A percentile compares a stretch with the other conserved stretches of the same genome.
Evolutionary conservation across 2,797 vertebrate species (phyloP).

Genomic region (Siniperca obscura): DNA sequence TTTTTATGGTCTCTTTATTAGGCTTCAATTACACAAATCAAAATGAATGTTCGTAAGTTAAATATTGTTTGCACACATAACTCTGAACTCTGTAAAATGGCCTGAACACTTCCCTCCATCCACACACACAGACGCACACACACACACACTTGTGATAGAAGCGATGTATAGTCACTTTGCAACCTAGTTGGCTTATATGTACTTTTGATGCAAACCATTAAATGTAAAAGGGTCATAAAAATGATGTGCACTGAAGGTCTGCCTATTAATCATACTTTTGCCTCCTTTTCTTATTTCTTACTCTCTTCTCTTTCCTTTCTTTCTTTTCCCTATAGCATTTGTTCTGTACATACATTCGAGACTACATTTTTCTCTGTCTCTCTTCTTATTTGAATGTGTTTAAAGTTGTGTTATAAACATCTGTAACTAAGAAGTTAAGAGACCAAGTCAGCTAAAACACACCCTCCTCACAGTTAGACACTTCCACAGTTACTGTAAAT

Average conservation of each 20-base stretch:
- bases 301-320: background rate
- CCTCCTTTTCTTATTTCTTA: slow-evolving; percentile 15
- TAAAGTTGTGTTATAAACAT: slow-evolving; percentile 35
- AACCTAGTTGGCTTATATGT: slow-evolving; percentile 7
- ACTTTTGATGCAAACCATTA: slow-evolving; percentile 32
- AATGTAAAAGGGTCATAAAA: slow-evolving; percentile 43
- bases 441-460: slow-evolving; percentile 27
- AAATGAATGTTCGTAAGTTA: background rate
- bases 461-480: slow-evolving; percentile 26
- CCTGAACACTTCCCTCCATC: background rate
- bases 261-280: background rate
- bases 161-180: background rate
- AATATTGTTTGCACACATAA: background rate
- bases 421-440: slow-evolving; percentile 35
- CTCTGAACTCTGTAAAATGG: slow-evolving; percentile 5
- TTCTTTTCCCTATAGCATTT: slow-evolving; percentile 5
- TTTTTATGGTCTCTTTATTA: background rate
- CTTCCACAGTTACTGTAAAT: slow-evolving; percentile 39
- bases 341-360: slow-evolving; percentile 7
- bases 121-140: background rate
- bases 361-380: background rate
- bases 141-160: background rate
- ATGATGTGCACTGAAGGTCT: slow-evolving; percentile 32
- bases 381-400: slow-evolving; percentile 3
- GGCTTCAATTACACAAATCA: slow-evolving; percentile 9